These are phyloP conservation scores for Acleris emargana DNA, from an alignment of 2,888 invertebrate genomes.

Conservation along the genomic window DNA sequence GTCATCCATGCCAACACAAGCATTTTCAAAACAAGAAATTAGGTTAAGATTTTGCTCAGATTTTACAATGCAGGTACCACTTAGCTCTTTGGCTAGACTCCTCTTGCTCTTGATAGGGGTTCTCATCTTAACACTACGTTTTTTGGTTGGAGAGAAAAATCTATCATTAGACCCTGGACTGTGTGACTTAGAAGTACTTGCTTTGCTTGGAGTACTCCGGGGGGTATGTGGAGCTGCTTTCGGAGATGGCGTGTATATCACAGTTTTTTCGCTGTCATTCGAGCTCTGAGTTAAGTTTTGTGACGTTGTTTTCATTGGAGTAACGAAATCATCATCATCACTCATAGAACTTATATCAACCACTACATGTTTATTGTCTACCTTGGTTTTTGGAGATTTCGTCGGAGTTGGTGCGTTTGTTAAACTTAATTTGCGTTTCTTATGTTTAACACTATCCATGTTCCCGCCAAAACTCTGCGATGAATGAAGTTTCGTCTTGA, in stretches of 20 bases:
- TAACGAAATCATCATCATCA: slow-evolving; percentile 47
- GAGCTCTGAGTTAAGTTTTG: slow-evolving; percentile 23
- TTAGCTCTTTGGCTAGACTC: slow-evolving; percentile 46
- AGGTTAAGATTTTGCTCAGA: slow-evolving; percentile 39
- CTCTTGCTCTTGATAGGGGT: slow-evolving; percentile 52
- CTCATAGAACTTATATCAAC: slow-evolving; percentile 54
- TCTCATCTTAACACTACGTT: slow-evolving; percentile 50
- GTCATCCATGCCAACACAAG: slow-evolving; percentile 60
- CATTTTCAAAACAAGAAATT: slow-evolving; percentile 40
- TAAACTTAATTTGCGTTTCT: slow-evolving; percentile 51
- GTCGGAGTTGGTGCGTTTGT: slow-evolving; percentile 43
- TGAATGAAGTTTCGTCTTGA: slow-evolving; percentile 44
- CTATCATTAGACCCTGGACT: slow-evolving; percentile 49
- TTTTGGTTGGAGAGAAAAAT: slow-evolving; percentile 67
- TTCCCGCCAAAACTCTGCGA: slow-evolving; percentile 36
- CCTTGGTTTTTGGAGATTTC: slow-evolving; percentile 45
- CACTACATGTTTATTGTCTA: slow-evolving; percentile 37
- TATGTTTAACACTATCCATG: slow-evolving; percentile 42
- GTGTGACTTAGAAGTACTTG: slow-evolving; percentile 38
- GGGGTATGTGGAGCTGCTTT: slow-evolving; percentile 41
- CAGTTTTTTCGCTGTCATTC: slow-evolving; percentile 40
- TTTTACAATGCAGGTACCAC: slow-evolving; percentile 9
- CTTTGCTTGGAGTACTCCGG: slow-evolving; percentile 39
- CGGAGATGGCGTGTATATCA: slow-evolving; percentile 47
- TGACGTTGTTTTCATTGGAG: slow-evolving; percentile 12